Evolutionary conservation across 2,797 vertebrate species (phyloP).

Genomic region (Agapornis canus): DNA sequence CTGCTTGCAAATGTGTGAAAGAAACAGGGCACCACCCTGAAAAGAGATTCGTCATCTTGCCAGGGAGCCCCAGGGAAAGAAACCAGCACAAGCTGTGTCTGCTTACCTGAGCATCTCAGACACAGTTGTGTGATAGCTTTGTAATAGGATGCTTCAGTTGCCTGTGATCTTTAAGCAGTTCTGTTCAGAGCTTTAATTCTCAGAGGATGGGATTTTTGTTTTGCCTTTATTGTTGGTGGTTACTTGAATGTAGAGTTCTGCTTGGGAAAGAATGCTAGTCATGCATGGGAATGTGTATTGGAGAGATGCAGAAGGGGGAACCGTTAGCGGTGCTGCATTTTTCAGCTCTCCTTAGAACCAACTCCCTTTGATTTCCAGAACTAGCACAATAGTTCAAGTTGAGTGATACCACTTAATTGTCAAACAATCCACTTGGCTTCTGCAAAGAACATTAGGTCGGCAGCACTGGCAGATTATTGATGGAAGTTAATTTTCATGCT

Average conservation of each 20-base stretch:
- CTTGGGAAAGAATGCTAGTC: background rate
- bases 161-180: background rate
- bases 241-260: background rate
- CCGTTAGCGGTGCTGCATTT: background rate
- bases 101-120: background rate
- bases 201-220: background rate
- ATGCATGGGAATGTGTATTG: background rate
- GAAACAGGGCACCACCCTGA: background rate
- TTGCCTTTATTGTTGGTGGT: background rate
- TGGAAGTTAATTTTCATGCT: conserved; percentile 48
- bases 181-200: background rate
- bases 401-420: conserved; percentile 37
- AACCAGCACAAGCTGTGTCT: background rate
- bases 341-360: background rate
- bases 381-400: background rate
- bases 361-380: background rate
- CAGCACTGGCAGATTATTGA: background rate
- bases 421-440: background rate
- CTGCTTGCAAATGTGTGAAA: background rate
- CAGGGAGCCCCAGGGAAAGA: background rate
- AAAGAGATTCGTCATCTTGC: background rate
- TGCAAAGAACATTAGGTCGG: conserved; percentile 46
- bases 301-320: background rate
- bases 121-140: background rate
- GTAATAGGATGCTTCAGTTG: background rate